Percentiles rank a stretch among this genome's conserved stretches.
Evolutionary conservation across 2,888 invertebrate genomes (phyloP).

Genomic region (Phortica magna): DNA sequence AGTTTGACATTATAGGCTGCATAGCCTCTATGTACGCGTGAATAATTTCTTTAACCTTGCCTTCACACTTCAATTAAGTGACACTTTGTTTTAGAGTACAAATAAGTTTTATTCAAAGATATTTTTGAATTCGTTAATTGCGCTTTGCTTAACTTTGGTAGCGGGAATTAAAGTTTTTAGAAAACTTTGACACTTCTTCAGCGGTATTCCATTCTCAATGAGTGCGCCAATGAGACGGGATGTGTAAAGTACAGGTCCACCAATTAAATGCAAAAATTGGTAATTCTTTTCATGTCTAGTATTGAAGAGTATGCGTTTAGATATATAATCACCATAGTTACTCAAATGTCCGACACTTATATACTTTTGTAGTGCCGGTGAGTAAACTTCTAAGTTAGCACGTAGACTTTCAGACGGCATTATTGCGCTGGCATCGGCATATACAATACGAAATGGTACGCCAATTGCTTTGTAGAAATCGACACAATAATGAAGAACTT

Average conservation of each 20-base stretch:
- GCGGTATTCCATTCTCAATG: conserved; percentile 81
- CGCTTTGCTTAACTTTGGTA: conserved; percentile 33
- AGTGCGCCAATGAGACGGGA: conserved; percentile 86
- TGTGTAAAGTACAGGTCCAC: conserved; percentile 86
- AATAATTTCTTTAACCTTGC: too few species aligned
- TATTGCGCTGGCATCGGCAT: conserved; percentile 82
- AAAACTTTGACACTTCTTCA: conserved; percentile 49
- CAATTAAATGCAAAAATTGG: conserved; percentile 84
- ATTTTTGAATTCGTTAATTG: conserved; percentile 67
- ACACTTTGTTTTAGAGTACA: neutral
- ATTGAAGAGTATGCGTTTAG: conserved; percentile 87
- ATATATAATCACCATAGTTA: conserved; percentile 85
- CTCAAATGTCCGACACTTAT: conserved; percentile 87
- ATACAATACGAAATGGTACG: conserved; percentile 83
- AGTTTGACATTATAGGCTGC: too few species aligned
- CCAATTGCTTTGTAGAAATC: conserved; percentile 83
- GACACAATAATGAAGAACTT: conserved; percentile 79
- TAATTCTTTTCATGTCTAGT: conserved; percentile 81
- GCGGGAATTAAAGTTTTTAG: conserved; percentile 26
- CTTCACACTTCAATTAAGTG: neutral
- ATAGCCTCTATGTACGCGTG: too few species aligned
- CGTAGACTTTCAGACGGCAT: conserved; percentile 83
- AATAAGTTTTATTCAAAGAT: conserved; percentile 66
- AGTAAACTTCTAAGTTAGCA: conserved; percentile 87
- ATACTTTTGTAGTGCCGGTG: conserved; percentile 81